Evolutionary conservation across 2,797 vertebrate genomes (phyloP), one percentile per base, ranked within the genome.

Genomic region (Rhodeus uyekii): DNA sequence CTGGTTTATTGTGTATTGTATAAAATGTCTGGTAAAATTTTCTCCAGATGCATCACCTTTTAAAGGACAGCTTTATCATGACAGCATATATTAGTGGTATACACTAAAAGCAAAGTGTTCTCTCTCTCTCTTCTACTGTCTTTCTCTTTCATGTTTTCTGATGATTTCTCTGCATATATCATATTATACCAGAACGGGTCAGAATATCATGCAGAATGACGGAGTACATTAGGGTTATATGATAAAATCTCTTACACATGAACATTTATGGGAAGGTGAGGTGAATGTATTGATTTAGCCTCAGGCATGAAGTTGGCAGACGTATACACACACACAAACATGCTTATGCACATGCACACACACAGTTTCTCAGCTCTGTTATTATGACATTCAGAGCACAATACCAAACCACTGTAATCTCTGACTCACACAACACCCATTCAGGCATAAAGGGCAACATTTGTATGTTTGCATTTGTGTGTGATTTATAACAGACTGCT

Each of bases 391-490:
- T 84, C 42, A 75, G 55, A 79, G 16, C n/a, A 87, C 83, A 86
- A 81, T 83, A 29, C 50, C 38, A 82, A 50, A 64, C 19, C 48
- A 74, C 58, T 5, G 6, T 81, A 78, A 84, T 75, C 72, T 87
- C 82, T 86, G 58, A 83, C 69, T 86, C 65, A 82, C 58, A 81
- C 74, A 76, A 60, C 69, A 85, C 39, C 42, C 78, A 85, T 83
- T 85, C 46, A 78, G 39, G 36, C 74, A 71, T 85, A 83, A 87
- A 87, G 75, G 79, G 50, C 83, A 85, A 63, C 72, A 69, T 55
- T 39, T 78, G 78, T 71, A 71, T 84, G 68, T 80, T 80, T 79
- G 19, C 68, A 44, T 73, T 9, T 5, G 53, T 55, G 53, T 55
- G 53, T 24, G n/a, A 24, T 58, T 65, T 74, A 69, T 48, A 36